These are phyloP conservation scores for Pycnonotus jocosus DNA, from an alignment of 2,113 vertebrate genomes.

Conservation along the genomic window DNA sequence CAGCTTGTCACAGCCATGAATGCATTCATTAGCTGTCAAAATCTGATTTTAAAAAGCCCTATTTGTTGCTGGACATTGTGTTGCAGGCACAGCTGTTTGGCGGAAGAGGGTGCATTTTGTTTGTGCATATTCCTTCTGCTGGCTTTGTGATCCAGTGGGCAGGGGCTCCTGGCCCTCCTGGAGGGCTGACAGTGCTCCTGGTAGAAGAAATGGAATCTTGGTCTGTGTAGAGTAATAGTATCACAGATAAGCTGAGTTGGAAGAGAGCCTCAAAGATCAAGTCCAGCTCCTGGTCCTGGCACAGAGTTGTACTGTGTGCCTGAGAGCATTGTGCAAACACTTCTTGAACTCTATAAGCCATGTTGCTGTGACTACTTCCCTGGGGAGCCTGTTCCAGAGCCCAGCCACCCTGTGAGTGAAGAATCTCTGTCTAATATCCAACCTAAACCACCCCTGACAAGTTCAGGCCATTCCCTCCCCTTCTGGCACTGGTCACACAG, in stretches of 20 bases:
- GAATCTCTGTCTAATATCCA: background rate
- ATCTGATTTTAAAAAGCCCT: background rate
- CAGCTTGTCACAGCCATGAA: background rate
- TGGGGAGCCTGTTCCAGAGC: background rate
- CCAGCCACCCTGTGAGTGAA: background rate
- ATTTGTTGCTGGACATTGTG: background rate
- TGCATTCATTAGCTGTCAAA: background rate
- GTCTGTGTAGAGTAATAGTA: background rate
- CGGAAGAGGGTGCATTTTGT: background rate
- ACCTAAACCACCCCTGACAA: background rate
- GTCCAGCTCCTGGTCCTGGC: background rate
- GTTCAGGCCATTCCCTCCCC: background rate
- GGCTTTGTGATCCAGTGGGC: rapidly evolving
- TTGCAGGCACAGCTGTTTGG: background rate
- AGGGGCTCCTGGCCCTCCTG: rapidly evolving
- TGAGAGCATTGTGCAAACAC: rapidly evolving
- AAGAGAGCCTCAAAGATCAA: background rate
- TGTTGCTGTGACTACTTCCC: background rate
- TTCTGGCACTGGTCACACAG: background rate
- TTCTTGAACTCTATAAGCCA: background rate
- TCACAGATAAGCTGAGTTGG: background rate
- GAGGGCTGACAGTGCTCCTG: background rate
- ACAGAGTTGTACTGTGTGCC: background rate
- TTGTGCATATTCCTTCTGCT: background rate
- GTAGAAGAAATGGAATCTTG: background rate